Conservation (phyloP, 2,888 invertebrate genomes). For the Machimus rusticus region DNA sequence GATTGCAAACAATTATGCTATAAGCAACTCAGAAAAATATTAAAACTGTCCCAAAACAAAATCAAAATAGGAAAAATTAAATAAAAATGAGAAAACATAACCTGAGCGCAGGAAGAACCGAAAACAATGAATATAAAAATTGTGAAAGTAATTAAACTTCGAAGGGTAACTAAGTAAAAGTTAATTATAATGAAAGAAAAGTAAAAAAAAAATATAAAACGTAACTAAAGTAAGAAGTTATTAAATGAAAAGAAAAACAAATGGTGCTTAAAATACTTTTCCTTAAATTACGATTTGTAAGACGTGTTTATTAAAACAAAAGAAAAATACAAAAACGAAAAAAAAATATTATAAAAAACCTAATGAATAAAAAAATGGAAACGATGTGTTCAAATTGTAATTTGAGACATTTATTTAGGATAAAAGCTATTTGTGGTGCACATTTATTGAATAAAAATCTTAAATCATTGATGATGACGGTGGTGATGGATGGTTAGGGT, state of each 20-base stretch:
- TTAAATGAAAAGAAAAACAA: slow-evolving; percentile 39
- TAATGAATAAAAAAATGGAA: slow-evolving; percentile 25
- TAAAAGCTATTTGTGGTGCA: slow-evolving; percentile 38
- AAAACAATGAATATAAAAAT: not conserved
- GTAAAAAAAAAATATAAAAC: not conserved
- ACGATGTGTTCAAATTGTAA: slow-evolving; percentile 44
- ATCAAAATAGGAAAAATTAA: not conserved
- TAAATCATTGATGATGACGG: not conserved
- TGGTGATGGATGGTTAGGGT: not conserved
- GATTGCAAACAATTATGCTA: not conserved
- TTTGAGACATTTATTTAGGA: slow-evolving; percentile 44
- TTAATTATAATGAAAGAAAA: not conserved
- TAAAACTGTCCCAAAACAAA: not conserved
- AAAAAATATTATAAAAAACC: not conserved
- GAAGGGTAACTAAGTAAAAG: slow-evolving; percentile 4
- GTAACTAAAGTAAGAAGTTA: slow-evolving; percentile 14
- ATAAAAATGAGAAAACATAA: not conserved
- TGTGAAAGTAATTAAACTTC: slow-evolving; percentile 5
- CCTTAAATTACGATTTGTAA: slow-evolving; percentile 44
- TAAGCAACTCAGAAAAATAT: not conserved
- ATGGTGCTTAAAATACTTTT: slow-evolving; percentile 46
- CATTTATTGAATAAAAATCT: slow-evolving; percentile 21
- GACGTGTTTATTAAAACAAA: slow-evolving; percentile 5
- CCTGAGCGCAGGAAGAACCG: not conserved
- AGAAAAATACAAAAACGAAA: slow-evolving; percentile 11